Evolutionary conservation across 2,888 invertebrate genomes (phyloP), one percentile per base, ranked within the genome.

Genomic region (Gibbula magus): DNA sequence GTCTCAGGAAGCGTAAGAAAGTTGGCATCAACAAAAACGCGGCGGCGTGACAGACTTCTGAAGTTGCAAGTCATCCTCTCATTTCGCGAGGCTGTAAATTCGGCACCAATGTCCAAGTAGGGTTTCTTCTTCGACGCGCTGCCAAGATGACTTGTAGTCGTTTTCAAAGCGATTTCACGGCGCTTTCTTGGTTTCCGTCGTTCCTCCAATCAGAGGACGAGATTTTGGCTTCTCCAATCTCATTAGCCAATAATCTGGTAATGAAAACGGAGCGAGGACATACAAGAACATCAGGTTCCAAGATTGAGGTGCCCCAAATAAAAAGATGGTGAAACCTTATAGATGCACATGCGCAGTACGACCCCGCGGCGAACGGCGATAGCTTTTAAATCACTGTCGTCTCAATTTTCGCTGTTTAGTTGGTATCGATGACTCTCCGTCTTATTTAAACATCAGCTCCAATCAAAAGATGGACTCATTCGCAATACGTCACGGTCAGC

Each of bases 241-340:
- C 78, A 73, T 78, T 78, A 78, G 54, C 78, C 78, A 78, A 78
- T 78, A 73, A 78, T 73, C 67, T 32, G 52, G 53, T 78, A 73
- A 78, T 78, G 78, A 78, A 73, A 73, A 35, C 52, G 29, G 25
- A 13, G 32, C 52, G 74, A 73, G 51, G 35, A 73, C 73, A 73
- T 52, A 78, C 73, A 73, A 78, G 54, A 32, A 45, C 56, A 22
- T 39, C 53, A 32, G 45, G 54, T 56, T n/a, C 52, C 35, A 39
- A 75, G 78, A 78, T 78, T 78, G 78, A 74, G 54, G 53, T 45
- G 53, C 32, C 29, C 32, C 22, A 78, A 78, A 78, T 74, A 70
- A 70, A 56, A 78, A 53, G 78, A 74, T 54, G 53, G 51, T 20
- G 78, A 78, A 78, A 56, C 78, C 78, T 22, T 78, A 78, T 10